These are phyloP conservation scores for Mycteria americana DNA, from an alignment of 2,797 vertebrate species.

Conservation along the genomic window DNA sequence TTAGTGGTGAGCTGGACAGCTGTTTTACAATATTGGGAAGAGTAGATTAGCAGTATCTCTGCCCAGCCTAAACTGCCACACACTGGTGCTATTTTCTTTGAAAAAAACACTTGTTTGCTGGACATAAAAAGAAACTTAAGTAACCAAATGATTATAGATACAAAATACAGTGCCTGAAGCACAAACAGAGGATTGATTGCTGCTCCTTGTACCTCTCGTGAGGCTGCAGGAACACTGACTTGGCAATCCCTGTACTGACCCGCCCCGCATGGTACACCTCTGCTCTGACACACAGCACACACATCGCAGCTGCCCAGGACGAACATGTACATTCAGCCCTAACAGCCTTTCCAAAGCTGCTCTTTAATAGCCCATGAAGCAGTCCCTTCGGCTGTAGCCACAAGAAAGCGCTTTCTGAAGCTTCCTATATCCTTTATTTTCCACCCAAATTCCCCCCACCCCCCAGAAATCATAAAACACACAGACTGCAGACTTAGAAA, in stretches of 20 bases:
- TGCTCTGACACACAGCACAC: neutral
- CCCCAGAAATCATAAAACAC: slow-evolving; percentile 14
- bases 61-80: neutral
- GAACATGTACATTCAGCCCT: neutral
- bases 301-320: slow-evolving; percentile 44
- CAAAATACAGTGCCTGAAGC: neutral
- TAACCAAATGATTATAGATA: neutral
- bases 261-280: neutral
- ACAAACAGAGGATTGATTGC: neutral
- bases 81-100: neutral
- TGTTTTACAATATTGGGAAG: neutral
- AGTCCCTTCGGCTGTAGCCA: neutral
- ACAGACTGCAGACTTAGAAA: slow-evolving; percentile 8
- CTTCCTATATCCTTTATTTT: neutral
- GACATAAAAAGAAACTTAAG: neutral
- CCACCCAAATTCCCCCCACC: neutral
- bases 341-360: neutral
- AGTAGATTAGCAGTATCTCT: neutral
- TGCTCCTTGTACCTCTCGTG: neutral
- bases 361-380: neutral
- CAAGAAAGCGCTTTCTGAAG: neutral
- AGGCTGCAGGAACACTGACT: neutral
- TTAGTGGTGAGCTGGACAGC: neutral
- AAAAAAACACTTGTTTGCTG: neutral
- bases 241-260: neutral